Evolutionary conservation across 2,797 vertebrate species (phyloP), one percentile per base, ranked within the genome.

Genomic region (Miichthys miiuy): DNA sequence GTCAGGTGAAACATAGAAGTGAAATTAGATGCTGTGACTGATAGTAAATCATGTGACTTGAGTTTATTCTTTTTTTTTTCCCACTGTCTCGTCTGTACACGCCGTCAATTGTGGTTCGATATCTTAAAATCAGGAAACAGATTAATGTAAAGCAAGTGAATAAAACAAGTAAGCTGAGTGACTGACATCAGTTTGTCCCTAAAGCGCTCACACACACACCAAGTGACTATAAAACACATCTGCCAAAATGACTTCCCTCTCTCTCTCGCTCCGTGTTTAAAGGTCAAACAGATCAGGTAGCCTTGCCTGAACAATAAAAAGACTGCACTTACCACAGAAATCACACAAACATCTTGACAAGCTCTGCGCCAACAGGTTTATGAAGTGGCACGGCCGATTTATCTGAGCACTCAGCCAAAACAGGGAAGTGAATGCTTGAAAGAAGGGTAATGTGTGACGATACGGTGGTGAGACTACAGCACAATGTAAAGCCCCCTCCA

Each of bases 301-400:
- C 48, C 38, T 64, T 38, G 42, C 18, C 66, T 51, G 72, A 52
- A 81, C 42, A 82, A 82, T 82, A 87, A 88, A 89, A 73, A 10
- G n/a, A 66, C 57, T 60, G 10, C 69, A 92, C 94, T 89, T 93
- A 96, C 95, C 95, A 79, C 68, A 72, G 74, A 75, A 82, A 77
- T 88, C 85, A 92, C 64, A 81, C 74, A 83, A 87, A 88, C 80
- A 84, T 88, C 86, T 62, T 68, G 79, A 82, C 84, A 69, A 66
- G 68, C 69, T 73, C 34, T 21, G 46, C 47, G 51, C 68, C 90
- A 80, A 68, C 66, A 66, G 75, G 63, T 85, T 84, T 85, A 73
- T 75, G 84, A 87, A 86, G 71, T 79, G 60, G 79, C 71, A 61
- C 83, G 50, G 62, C 63, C 8, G 74, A 86, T 78, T 78, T 80